A percentile compares a stretch with the other conserved stretches of the same genome.
Conservation (phyloP, 2,797 vertebrate species). For the Pogonophryne albipinna region DNA sequence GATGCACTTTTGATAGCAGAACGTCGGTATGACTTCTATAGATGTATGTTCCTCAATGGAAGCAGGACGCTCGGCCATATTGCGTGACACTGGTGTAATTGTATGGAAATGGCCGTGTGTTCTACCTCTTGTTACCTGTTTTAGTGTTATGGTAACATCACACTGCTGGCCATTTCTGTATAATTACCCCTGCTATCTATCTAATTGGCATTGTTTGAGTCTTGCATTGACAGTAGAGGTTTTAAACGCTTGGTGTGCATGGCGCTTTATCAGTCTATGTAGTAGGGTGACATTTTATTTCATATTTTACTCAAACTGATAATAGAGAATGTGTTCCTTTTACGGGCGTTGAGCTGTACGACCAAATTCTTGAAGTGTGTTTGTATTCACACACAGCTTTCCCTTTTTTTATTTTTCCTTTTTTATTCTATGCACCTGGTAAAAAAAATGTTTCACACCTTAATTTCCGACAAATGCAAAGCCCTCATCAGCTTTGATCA, state of each 20-base stretch:
- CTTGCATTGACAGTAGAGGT: slow-evolving; percentile 60
- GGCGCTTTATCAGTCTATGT: slow-evolving; percentile 56
- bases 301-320: slow-evolving; percentile 54
- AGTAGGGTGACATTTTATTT: slow-evolving; percentile 33
- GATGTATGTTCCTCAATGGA: slow-evolving; percentile 40
- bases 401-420: slow-evolving; percentile 46
- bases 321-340: slow-evolving; percentile 42
- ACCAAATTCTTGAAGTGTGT: slow-evolving; percentile 76
- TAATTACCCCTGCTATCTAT: slow-evolving; percentile 82
- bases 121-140: slow-evolving; percentile 92
- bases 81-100: slow-evolving; percentile 81
- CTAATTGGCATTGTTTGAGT: slow-evolving; percentile 69
- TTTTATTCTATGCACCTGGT: slow-evolving; percentile 74
- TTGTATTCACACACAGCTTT: slow-evolving; percentile 57
- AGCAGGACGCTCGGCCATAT: slow-evolving; percentile 65
- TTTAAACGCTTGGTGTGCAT: slow-evolving; percentile 59
- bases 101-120: slow-evolving; percentile 86
- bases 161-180: slow-evolving; percentile 87
- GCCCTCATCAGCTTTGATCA: slow-evolving; percentile 18
- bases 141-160: slow-evolving; percentile 88
- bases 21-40: slow-evolving; percentile 63
- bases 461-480: slow-evolving; percentile 44
- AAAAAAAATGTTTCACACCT: slow-evolving; percentile 39
- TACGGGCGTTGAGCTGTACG: slow-evolving; percentile 68
- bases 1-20: slow-evolving; percentile 87